Conservation (phyloP, 2,888 invertebrate species). For the Rotaria macrura region DNA sequence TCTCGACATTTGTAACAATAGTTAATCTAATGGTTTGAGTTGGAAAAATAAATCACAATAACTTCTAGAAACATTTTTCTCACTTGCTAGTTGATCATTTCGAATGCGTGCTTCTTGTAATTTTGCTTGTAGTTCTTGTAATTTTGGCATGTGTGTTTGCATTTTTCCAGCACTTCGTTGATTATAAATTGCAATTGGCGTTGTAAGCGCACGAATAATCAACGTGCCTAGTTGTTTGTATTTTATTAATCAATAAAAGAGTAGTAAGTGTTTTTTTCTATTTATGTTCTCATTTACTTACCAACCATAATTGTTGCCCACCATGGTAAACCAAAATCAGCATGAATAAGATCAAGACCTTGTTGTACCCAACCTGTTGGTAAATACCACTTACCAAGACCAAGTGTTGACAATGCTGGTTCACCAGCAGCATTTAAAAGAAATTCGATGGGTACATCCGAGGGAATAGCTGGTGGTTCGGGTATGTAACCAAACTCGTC, state of each 20-base stretch:
- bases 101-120: background rate
- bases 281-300: background rate
- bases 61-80: background rate
- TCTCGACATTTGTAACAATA: too few relatives aligned
- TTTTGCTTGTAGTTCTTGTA: conserved; percentile 57
- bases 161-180: conserved; percentile 31
- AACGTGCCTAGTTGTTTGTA: conserved; percentile 2
- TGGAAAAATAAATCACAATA: too few relatives aligned
- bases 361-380: conserved; percentile 34
- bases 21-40: too few relatives aligned
- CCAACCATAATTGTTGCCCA: conserved; percentile 24
- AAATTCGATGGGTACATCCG: conserved; percentile 9
- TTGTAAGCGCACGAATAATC: conserved; percentile 19
- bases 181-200: conserved; percentile 28
- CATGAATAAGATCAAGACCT: conserved; percentile 34
- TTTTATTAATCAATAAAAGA: too few relatives aligned
- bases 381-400: conserved; percentile 31
- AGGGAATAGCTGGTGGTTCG: conserved; percentile 24
- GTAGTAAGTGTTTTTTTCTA: too few relatives aligned
- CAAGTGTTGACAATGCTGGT: conserved; percentile 34
- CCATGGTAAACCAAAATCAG: conserved; percentile 34
- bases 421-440: conserved; percentile 34
- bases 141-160: conserved; percentile 61
- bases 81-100: conserved; percentile 18
- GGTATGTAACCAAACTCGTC: conserved; percentile 29